Conservation (phyloP, 2,888 invertebrate species). For the Girardia tigrina region DNA sequence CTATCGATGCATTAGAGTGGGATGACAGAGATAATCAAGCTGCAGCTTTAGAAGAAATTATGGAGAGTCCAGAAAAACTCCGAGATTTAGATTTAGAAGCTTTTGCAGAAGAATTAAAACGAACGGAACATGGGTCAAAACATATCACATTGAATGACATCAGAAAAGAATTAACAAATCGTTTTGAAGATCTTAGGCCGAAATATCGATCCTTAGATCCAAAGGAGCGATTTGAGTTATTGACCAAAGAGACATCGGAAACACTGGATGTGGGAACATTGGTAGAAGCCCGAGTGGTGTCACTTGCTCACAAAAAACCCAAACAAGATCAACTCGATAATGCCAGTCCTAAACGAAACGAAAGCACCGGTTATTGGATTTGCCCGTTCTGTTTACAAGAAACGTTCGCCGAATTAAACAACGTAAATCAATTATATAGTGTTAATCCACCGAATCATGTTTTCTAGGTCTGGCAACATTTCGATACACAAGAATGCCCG, state of each 20-base stretch:
- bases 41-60: conserved; percentile 65
- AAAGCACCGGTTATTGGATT: conserved; percentile 85
- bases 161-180: conserved; percentile 76
- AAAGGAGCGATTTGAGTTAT: conserved; percentile 78
- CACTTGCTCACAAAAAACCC: conserved; percentile 72
- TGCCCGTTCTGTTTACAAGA: conserved; percentile 91
- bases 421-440: background rate
- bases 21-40: conserved; percentile 77
- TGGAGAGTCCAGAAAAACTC: conserved; percentile 66
- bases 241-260: conserved; percentile 87
- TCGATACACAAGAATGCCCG: conserved; percentile 79
- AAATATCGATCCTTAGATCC: conserved; percentile 65
- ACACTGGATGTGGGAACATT: conserved; percentile 72
- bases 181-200: conserved; percentile 68
- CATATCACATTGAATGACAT: conserved; percentile 86
- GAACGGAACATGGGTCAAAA: conserved; percentile 62
- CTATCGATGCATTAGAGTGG: conserved; percentile 92
- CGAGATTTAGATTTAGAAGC: conserved; percentile 93
- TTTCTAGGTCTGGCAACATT: conserved; percentile 77
- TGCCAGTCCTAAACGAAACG: conserved; percentile 83
- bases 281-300: conserved; percentile 54
- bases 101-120: conserved; percentile 85
- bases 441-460: background rate
- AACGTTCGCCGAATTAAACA: conserved; percentile 69
- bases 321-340: conserved; percentile 82